A percentile compares a stretch with the other conserved stretches of the same genome.
Evolutionary conservation across 2,888 invertebrate genomes (phyloP).

Genomic region (Anticlea derivata): DNA sequence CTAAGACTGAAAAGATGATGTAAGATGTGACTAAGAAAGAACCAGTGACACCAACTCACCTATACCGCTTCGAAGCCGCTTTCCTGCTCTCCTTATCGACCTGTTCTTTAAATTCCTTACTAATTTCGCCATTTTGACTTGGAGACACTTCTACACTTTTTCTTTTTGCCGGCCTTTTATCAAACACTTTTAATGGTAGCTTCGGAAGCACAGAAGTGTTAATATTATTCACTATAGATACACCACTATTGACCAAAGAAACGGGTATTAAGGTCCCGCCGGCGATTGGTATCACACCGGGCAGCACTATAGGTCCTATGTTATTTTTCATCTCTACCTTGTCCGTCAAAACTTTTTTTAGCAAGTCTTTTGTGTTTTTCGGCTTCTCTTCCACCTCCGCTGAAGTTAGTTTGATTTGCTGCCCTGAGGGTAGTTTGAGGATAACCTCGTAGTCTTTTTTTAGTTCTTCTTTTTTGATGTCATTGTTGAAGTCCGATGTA

Average conservation of each 20-base stretch:
- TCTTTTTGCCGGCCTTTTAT: conserved; percentile 48
- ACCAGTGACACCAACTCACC: conserved; percentile 45
- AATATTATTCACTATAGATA: conserved; percentile 12
- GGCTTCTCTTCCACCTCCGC: conserved; percentile 52
- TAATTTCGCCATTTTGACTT: conserved; percentile 2
- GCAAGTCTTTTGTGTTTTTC: conserved; percentile 52
- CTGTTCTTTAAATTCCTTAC: conserved; percentile 17
- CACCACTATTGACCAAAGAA: conserved; percentile 48
- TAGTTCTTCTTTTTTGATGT: conserved; percentile 24
- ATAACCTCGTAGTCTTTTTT: conserved; percentile 68
- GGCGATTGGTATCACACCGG: conserved; percentile 47
- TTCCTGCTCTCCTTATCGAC: conserved; percentile 52
- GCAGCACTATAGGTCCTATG: conserved; percentile 40
- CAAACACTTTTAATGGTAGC: conserved; percentile 44
- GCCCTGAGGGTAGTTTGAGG: conserved; percentile 68
- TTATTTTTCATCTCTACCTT: conserved; percentile 49
- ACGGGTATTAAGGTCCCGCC: conserved; percentile 65
- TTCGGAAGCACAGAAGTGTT: conserved; percentile 44
- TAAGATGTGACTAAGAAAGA: too few relatives aligned
- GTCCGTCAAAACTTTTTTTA: conserved; percentile 59
- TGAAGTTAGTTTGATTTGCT: conserved; percentile 63
- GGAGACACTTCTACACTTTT: conserved; percentile 31
- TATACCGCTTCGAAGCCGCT: conserved; percentile 67
- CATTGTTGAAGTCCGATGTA: conserved; percentile 49
- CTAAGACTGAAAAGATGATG: too few relatives aligned